Base-by-base conservation (phyloP, 2,113 vertebrate genomes). In the Nerophis ophidion region DNA sequence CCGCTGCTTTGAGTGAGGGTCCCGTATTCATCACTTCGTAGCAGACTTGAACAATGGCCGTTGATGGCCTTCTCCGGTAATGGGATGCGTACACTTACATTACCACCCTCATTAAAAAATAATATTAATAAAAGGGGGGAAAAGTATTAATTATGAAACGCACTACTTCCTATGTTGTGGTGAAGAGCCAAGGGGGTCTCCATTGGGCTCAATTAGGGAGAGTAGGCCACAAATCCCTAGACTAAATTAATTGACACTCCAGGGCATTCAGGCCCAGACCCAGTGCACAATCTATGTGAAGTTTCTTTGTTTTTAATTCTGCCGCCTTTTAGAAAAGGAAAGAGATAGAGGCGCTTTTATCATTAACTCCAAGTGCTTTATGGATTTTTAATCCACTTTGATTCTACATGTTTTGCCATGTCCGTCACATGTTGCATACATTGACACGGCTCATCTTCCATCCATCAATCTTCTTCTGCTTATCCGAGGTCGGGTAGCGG, bases 171-270 rank as follows among this genome's bases (percentile, higher is more conserved):
- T 80, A 86, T 88, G 75, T 85, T 80, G 86, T 89, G 72, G 59
- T 60, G 70, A 72, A 75, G 71, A 84, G 86, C 87, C 87, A 79
- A 79, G 73, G 85, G 90, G 84, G 76, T 76, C 83, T 90, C 88
- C 85, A 84, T 74, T 84, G 88, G 88, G 87, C 89, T 89, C 89
- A 90, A 91, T 90, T 90, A 90, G 81, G 81, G 81, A 89, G 88
- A 88, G 84, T 83, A 89, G 88, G 86, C 84, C 83, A 65, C 87
- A 89, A 90, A 90, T 89, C 88, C 88, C 88, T 63, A 87, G 89
- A 89, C 89, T 90, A 87, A 89, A 91, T 89, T 91, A 91, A 90
- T 90, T 91, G 90, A 89, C 84, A 86, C 89, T 86, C 88, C 79
- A 80, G 88, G 89, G 88, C 82, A 76, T 89, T 83, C 71, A 44